phyloP scores from a whole-genome alignment of 2,888 invertebrate species.

The Achlya flavicornis region DNA sequence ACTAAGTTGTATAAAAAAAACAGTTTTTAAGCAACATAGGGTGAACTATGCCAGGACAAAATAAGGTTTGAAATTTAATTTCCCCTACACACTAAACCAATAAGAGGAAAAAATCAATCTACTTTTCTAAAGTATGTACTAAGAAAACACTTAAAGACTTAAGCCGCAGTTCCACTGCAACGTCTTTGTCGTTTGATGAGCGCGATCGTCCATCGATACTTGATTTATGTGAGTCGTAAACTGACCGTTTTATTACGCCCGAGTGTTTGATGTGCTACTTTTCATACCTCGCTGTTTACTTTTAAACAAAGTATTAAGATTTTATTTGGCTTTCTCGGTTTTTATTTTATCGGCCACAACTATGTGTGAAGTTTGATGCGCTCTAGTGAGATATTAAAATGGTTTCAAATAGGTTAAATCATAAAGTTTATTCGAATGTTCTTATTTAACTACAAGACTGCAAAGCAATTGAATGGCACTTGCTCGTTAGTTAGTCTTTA shows the following conservation, averaged over 20 bases:
- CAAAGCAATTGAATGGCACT: not conserved
- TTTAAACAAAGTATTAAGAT: slow-evolving; percentile 41
- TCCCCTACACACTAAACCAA: not conserved
- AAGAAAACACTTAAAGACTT: slow-evolving; percentile 25
- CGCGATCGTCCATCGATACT: slow-evolving; percentile 61
- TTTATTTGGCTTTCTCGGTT: slow-evolving; percentile 4
- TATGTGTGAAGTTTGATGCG: slow-evolving; percentile 28
- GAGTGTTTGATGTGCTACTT: slow-evolving; percentile 50
- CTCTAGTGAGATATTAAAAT: slow-evolving; percentile 6
- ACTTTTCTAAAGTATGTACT: slow-evolving; percentile 16
- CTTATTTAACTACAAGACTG: not conserved
- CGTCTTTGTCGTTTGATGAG: slow-evolving; percentile 40
- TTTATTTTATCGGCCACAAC: slow-evolving; percentile 33
- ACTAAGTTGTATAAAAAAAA: too few species aligned
- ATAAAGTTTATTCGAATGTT: not conserved
- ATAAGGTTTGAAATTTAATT: too few species aligned
- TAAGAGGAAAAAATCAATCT: slow-evolving; percentile 7
- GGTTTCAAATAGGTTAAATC: slow-evolving; percentile 9
- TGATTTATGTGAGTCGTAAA: slow-evolving; percentile 74
- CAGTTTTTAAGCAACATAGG: too few species aligned
- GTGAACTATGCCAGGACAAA: too few species aligned
- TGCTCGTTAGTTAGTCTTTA: too few species aligned
- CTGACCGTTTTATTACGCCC: slow-evolving; percentile 69
- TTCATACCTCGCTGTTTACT: slow-evolving; percentile 46
- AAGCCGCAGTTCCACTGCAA: slow-evolving; percentile 41